These are phyloP conservation scores for Melanostigma gelatinosum DNA, from an alignment of 2,113 vertebrate genomes.

Conservation along the genomic window DNA sequence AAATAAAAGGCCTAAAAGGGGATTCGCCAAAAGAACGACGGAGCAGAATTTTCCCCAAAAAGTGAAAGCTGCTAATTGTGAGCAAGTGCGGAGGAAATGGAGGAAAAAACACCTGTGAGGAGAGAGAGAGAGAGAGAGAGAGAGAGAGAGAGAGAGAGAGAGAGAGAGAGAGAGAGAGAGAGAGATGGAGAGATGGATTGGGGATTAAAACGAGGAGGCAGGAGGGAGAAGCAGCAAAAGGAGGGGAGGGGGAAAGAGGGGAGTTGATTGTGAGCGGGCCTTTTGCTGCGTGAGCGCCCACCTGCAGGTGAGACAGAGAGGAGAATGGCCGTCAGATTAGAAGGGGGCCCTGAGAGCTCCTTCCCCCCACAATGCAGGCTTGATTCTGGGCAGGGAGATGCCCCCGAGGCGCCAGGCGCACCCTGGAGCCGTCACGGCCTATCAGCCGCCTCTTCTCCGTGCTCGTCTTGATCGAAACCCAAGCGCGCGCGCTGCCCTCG, in stretches of 20 bases:
- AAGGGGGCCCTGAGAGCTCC: slow-evolving; percentile 72
- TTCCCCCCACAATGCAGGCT: slow-evolving; percentile 77
- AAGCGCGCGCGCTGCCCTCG: slow-evolving; percentile 32
- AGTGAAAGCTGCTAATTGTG: slow-evolving; percentile 68
- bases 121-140: slow-evolving; percentile 62
- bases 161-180: slow-evolving; percentile 63
- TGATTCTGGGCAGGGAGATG: slow-evolving; percentile 73
- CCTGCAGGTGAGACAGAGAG: slow-evolving; percentile 76
- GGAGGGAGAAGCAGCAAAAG: slow-evolving; percentile 7
- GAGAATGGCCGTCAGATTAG: slow-evolving; percentile 80
- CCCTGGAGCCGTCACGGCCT: slow-evolving; percentile 71
- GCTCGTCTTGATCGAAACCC: slow-evolving; percentile 52
- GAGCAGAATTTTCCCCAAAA: slow-evolving; percentile 21
- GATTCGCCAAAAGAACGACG: slow-evolving; percentile 26
- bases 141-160: slow-evolving; percentile 38
- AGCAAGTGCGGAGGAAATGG: slow-evolving; percentile 32
- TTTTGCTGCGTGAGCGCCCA: slow-evolving; percentile 70
- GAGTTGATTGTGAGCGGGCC: slow-evolving; percentile 65
- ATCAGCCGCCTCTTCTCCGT: slow-evolving; percentile 58
- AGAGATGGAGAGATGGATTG: slow-evolving; percentile 52
- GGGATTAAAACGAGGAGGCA: slow-evolving; percentile 47
- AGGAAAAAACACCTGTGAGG: slow-evolving; percentile 66
- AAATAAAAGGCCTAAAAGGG: slow-evolving; percentile 37
- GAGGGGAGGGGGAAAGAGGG: not conserved
- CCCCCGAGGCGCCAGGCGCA: slow-evolving; percentile 63